A percentile compares a stretch with the other conserved stretches of the same genome.
Evolutionary conservation across 2,797 vertebrate genomes (phyloP).

Genomic region (Dromococcyx pavoninus): DNA sequence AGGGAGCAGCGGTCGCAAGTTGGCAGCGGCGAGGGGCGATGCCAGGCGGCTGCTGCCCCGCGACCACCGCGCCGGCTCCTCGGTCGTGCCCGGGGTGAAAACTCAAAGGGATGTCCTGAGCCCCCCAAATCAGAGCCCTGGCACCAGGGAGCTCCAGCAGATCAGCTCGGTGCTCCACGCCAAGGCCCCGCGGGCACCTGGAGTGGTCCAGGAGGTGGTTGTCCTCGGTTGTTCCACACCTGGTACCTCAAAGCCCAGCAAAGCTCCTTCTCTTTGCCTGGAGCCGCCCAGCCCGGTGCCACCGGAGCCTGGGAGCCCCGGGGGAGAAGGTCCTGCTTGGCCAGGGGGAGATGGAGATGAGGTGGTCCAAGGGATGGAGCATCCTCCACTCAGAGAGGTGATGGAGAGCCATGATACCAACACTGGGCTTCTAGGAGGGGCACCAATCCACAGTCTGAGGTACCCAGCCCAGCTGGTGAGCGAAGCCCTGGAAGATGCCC

Average conservation of each 20-base stretch:
- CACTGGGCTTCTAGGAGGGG: fast-evolving
- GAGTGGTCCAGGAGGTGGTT: background rate
- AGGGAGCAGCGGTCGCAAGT: background rate
- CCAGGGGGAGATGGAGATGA: fast-evolving
- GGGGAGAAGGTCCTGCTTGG: background rate
- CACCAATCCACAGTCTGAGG: fast-evolving
- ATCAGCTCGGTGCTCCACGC: background rate
- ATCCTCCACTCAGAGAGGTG: fast-evolving
- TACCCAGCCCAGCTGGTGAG: constrained; percentile 29
- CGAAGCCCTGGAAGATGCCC: background rate
- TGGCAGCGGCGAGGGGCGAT: background rate
- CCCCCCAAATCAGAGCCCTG: background rate
- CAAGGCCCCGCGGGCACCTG: fast-evolving
- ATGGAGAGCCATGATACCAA: fast-evolving
- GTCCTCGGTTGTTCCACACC: fast-evolving
- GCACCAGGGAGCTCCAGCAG: background rate
- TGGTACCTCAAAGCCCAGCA: background rate
- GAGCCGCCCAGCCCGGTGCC: background rate
- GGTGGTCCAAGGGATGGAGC: background rate
- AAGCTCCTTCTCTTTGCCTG: background rate
- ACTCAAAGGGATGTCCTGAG: fast-evolving
- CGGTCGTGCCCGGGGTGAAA: background rate
- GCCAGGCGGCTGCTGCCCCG: background rate
- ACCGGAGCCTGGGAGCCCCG: fast-evolving
- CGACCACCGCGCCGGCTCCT: background rate